Base-by-base conservation (phyloP, 2,888 invertebrate species). In the Pilophorus perplexus region DNA sequence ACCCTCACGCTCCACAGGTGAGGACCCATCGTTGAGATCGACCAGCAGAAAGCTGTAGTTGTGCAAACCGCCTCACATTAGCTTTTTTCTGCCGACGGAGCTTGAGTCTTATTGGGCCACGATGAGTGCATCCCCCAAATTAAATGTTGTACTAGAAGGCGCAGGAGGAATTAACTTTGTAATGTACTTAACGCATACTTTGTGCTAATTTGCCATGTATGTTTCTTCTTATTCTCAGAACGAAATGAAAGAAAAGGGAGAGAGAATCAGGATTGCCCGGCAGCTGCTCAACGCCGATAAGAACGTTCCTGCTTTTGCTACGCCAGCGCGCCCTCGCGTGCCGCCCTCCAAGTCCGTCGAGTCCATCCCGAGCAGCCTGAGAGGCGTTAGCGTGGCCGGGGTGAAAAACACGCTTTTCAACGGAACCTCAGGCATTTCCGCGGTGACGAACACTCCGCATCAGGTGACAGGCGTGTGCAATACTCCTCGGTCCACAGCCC, bases 301-400 rank as follows among this genome's bases (percentile, higher is more conserved):
- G 1, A 62, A 62, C 8, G 20, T 22, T 18, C 62, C 62, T 2
- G 10, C 62, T 6, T 62, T 38, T 22, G 62, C 28, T 14, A 62
- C 62, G 14, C 62, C 62, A 10, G 23, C 38, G n/a, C 25, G 62
- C 28, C 28, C 46, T n/a, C 62, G 62, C 10, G 22, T 62, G n/a
- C 62, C 44, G 4, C 62, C 62, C 5, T 62, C 62, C 6, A 33
- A 22, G 18, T 62, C 62, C 3, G 62, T 40, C 23, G 62, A 62
- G 22, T 62, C 62, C 5, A 62, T 62, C 20, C 62, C 62, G 12
- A 46, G 23, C 48, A 62, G 62, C 28, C 25, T 44, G 14, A 40
- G 16, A 8, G 59, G 59, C 25, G 28, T 44, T 20, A 44, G 59
- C 18, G 59, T 59, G 5, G 59, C 40, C 27, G 42, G 59, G 3